These are phyloP conservation scores for Anthoptus insignis DNA, from an alignment of 2,888 invertebrate genomes.

Conservation along the genomic window DNA sequence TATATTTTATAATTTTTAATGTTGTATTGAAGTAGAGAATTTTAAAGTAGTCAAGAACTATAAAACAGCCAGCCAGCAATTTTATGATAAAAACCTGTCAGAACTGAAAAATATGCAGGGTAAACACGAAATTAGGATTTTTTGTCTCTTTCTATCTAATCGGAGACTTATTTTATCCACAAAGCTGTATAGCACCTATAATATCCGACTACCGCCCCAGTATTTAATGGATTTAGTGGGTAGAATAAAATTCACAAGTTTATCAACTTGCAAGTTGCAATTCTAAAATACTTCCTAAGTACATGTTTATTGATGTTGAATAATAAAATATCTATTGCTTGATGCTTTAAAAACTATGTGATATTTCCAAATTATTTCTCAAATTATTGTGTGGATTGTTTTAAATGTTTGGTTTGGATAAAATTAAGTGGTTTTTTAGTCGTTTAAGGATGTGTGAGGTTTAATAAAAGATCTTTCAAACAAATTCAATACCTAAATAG, in stretches of 20 bases:
- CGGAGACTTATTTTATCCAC: not conserved
- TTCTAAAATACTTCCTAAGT: conserved; percentile 3
- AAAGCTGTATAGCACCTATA: not conserved
- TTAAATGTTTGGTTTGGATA: conserved; percentile 43
- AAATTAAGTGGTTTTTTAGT: conserved; percentile 3
- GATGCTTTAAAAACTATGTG: conserved; percentile 63
- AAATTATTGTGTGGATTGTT: conserved; percentile 51
- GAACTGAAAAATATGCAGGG: conserved; percentile 11
- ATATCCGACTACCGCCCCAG: conserved; percentile 40
- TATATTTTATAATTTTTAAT: conserved; percentile 11
- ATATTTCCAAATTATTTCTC: conserved; percentile 66
- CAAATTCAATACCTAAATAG: not conserved
- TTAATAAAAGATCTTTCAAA: not conserved
- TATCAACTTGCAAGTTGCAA: not conserved
- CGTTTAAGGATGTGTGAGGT: not conserved
- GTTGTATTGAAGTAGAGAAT: not conserved
- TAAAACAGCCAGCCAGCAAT: not conserved
- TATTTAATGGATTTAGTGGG: conserved; percentile 38
- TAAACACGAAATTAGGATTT: conserved; percentile 2
- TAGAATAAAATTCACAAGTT: not conserved
- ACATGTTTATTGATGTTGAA: conserved; percentile 1
- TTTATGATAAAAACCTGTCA: not conserved
- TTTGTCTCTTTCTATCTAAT: conserved; percentile 3
- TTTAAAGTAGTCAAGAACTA: not conserved
- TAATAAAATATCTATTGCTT: conserved; percentile 6